Conservation (phyloP, 1,140 invertebrate species). For the Penaeus indicus region DNA sequence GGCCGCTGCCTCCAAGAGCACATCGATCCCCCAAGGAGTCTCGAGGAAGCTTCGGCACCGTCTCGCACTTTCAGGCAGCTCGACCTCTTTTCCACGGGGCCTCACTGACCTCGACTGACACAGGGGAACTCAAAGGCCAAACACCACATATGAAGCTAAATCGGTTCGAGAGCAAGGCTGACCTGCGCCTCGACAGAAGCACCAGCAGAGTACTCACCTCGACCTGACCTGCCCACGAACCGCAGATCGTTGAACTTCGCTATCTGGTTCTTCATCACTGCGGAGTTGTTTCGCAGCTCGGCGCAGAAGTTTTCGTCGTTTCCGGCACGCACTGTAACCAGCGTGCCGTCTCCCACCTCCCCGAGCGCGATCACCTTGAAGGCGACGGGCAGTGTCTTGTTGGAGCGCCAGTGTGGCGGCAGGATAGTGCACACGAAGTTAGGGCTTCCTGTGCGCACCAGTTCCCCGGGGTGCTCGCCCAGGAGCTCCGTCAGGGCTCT, state of each 20-base stretch:
- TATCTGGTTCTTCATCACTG: slow-evolving; percentile 60
- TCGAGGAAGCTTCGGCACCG: slow-evolving; percentile 70
- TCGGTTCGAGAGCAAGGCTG: too few species aligned
- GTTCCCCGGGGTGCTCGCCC: slow-evolving; percentile 88
- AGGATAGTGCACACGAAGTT: slow-evolving; percentile 94
- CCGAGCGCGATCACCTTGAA: slow-evolving; percentile 59
- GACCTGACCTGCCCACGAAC: slow-evolving; percentile 51
- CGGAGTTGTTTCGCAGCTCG: slow-evolving; percentile 59
- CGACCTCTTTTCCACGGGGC: too few species aligned
- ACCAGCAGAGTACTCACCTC: slow-evolving; percentile 42
- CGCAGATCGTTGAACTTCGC: slow-evolving; percentile 60
- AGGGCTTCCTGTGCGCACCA: slow-evolving; percentile 92
- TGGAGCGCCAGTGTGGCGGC: slow-evolving; percentile 96
- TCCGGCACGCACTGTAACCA: slow-evolving; percentile 56
- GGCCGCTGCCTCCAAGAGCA: too few species aligned
- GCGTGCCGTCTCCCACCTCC: slow-evolving; percentile 53
- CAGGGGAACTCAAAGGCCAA: too few species aligned
- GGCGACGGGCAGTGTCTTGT: slow-evolving; percentile 80
- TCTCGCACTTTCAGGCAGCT: too few species aligned
- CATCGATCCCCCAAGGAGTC: too few species aligned
- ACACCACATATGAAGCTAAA: too few species aligned
- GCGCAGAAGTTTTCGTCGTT: slow-evolving; percentile 61
- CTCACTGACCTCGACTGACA: too few species aligned
- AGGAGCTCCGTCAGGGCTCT: slow-evolving; percentile 57
- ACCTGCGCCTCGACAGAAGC: neutral